Evolutionary conservation across 2,888 invertebrate genomes (phyloP).

Genomic region (Sinopyrophorus schimmeli): DNA sequence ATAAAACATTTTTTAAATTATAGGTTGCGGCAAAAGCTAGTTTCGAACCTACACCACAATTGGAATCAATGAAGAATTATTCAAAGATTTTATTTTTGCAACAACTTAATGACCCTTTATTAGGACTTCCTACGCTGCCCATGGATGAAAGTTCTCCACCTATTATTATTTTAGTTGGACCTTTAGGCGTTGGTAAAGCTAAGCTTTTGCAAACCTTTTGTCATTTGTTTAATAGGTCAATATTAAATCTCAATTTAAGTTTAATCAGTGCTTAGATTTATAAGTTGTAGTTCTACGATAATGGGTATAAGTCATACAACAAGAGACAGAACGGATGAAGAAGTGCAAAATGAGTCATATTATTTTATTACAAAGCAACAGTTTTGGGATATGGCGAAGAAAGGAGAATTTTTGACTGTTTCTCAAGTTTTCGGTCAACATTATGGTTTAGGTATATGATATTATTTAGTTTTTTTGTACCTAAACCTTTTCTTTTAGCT

Average conservation of each 20-base stretch:
- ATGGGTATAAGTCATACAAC: slow-evolving; percentile 53
- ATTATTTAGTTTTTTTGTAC: slow-evolving; percentile 10
- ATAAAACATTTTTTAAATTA: slow-evolving; percentile 4
- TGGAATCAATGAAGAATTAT: slow-evolving; percentile 44
- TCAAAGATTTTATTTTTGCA: slow-evolving; percentile 47
- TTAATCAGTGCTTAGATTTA: not conserved
- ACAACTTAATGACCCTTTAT: slow-evolving; percentile 47
- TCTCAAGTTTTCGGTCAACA: slow-evolving; percentile 51
- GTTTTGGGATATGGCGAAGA: slow-evolving; percentile 50
- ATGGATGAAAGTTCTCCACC: slow-evolving; percentile 49
- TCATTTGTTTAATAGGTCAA: slow-evolving; percentile 36
- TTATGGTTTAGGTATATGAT: slow-evolving; percentile 53
- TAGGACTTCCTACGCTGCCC: slow-evolving; percentile 48
- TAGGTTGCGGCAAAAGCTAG: slow-evolving; percentile 45
- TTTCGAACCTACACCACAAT: slow-evolving; percentile 44
- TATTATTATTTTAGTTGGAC: slow-evolving; percentile 54
- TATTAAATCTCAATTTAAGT: slow-evolving; percentile 1
- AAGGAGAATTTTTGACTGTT: slow-evolving; percentile 54
- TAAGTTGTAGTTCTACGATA: slow-evolving; percentile 39
- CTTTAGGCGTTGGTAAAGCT: slow-evolving; percentile 49
- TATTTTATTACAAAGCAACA: slow-evolving; percentile 47
- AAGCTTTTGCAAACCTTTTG: slow-evolving; percentile 44
- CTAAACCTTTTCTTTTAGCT: slow-evolving; percentile 40
- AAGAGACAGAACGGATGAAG: slow-evolving; percentile 40
- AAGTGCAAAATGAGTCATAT: slow-evolving; percentile 46